Evolutionary conservation across 2,113 vertebrate genomes (phyloP), one percentile per base, ranked within the genome.

Genomic region (Lophius piscatorius): DNA sequence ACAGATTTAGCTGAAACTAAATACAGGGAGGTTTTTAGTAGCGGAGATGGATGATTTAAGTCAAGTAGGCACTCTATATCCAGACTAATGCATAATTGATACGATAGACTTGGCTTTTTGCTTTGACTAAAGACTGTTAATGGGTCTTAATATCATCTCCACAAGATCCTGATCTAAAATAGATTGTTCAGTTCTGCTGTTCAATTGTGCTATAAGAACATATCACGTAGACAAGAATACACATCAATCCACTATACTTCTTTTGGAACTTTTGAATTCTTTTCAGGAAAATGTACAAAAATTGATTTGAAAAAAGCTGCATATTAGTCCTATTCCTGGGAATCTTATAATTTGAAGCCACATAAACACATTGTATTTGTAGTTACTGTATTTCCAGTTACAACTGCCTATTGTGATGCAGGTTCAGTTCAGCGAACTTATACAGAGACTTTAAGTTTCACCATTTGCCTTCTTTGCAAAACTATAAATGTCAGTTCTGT

Each of bases 11-110:
- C n/a, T n/a, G n/a, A 6, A 38, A 31, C 18, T 28, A 17, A 31
- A 17, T 70, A 68, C 54, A 18, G 54, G 26, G 36, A 46, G 33
- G 58, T 63, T 83, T 85, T 85, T 74, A 77, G 76, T 76, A 71
- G 58, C 60, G 56, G 47, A 78, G 85, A 91, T 85, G 65, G 80
- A 91, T 87, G 65, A 46, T 73, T 64, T 51, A 62, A 76, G 65
- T 86, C 76, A 64, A 84, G 71, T 81, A 87, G 74, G 73, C 74
- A 74, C 74, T 81, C 73, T 66, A 70, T 80, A 79, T 85, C 67
- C 78, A 89, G 78, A 85, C 81, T 80, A 71, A 89, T 92, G 86
- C 83, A 92, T 90, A 81, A 91, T 88, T 89, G 63, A 89, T 88
- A 52, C 66, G 87, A 83, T 82, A 88, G 78, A 90, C 76, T 77